Percentiles rank a stretch among this genome's conserved stretches.
Evolutionary conservation across 2,113 vertebrate genomes (phyloP).

Genomic region (Falco punctatus): DNA sequence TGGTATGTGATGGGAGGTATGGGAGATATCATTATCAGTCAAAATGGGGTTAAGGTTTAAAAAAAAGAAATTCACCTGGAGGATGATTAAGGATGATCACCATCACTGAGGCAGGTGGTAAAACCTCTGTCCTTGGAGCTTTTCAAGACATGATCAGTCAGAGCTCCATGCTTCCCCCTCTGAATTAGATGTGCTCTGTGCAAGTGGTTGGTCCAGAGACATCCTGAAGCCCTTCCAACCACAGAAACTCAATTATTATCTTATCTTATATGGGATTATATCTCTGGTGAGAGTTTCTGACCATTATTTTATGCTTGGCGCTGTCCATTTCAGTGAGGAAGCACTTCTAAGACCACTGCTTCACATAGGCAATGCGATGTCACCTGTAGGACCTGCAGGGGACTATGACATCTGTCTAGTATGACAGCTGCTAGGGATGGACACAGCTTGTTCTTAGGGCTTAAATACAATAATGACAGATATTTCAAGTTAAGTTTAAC

Average conservation of each 20-base stretch:
- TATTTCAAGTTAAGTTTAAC: neutral
- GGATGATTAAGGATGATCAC: neutral
- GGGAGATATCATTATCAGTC: neutral
- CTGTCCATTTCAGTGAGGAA: neutral
- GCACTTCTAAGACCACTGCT: neutral
- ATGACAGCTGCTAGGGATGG: too few relatives aligned
- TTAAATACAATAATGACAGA: neutral
- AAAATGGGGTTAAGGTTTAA: neutral
- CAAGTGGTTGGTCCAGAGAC: neutral
- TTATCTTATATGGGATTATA: neutral
- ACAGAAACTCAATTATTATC: neutral
- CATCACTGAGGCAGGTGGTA: neutral
- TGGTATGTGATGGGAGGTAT: neutral
- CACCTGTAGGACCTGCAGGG: neutral
- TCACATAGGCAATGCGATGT: rapidly evolving
- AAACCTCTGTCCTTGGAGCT: neutral
- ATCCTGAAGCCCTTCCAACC: neutral
- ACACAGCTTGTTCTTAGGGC: neutral
- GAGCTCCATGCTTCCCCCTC: rapidly evolving
- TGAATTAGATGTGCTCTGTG: neutral
- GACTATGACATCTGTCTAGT: neutral
- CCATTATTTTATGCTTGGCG: neutral
- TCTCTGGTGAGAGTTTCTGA: neutral
- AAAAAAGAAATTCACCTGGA: neutral
- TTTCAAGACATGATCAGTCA: neutral